phyloP scores from a whole-genome alignment of 1,140 invertebrate species.

The Atta colombica region DNA sequence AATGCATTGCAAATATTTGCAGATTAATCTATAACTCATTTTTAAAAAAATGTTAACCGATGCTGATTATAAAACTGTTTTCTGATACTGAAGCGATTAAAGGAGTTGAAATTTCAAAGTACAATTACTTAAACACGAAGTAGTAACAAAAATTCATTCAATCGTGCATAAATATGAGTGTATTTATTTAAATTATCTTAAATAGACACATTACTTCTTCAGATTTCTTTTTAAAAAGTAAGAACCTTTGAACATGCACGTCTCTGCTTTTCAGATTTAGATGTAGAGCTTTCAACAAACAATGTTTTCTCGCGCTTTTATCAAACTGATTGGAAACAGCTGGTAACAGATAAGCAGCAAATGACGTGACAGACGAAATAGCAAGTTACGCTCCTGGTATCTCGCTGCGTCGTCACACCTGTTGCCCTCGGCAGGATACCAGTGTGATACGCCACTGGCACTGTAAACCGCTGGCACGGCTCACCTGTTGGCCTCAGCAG shows the following conservation, averaged over 20 bases:
- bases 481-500: constrained; percentile 82
- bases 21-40: background rate
- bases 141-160: background rate
- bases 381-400: constrained; percentile 57
- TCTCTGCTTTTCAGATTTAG: background rate
- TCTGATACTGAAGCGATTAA: background rate
- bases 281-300: background rate
- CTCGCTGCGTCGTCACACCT: constrained; percentile 69
- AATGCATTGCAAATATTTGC: background rate
- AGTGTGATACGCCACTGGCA: constrained; percentile 76
- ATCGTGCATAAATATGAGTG: background rate
- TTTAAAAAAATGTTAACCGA: background rate
- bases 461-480: constrained; percentile 78
- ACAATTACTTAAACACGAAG: background rate
- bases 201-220: background rate
- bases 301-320: background rate
- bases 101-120: background rate
- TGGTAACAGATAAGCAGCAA: background rate
- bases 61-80: background rate
- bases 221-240: background rate
- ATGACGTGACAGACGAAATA: background rate
- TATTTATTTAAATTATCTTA: background rate
- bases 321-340: background rate
- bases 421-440: constrained; percentile 73
- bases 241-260: background rate